Conservation (phyloP, 2,797 vertebrate species). For the Chelidonichthys spinosus region DNA sequence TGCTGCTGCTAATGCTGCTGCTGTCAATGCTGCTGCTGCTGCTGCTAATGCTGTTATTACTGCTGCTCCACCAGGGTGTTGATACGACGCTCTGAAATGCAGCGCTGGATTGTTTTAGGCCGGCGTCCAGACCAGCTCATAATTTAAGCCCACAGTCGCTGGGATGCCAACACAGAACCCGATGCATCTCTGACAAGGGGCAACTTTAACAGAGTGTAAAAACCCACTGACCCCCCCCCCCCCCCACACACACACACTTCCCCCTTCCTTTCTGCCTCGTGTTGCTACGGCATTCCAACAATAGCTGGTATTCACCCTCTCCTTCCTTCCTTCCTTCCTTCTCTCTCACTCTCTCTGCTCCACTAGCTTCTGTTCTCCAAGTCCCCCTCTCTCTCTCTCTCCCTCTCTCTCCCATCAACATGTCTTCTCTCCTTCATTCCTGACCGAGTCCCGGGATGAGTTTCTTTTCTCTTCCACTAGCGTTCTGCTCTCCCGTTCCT, state of each 20-base stretch:
- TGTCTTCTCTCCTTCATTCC: slow-evolving; percentile 39
- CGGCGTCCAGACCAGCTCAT: slow-evolving; percentile 53
- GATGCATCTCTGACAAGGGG: slow-evolving; percentile 48
- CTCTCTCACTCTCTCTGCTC: slow-evolving; percentile 40
- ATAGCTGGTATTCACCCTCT: slow-evolving; percentile 79
- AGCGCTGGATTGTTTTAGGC: slow-evolving; percentile 48
- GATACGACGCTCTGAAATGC: slow-evolving; percentile 39
- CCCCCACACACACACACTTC: slow-evolving; percentile 51
- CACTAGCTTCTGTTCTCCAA: slow-evolving; percentile 57
- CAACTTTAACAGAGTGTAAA: slow-evolving; percentile 47
- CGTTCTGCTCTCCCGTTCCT: background rate
- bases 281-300: slow-evolving; percentile 81
- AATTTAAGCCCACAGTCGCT: slow-evolving; percentile 52
- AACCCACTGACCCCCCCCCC: slow-evolving; percentile 68
- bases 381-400: slow-evolving; percentile 69
- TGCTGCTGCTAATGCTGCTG: too few relatives aligned
- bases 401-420: slow-evolving; percentile 60
- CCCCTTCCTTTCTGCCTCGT: slow-evolving; percentile 51
- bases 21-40: background rate
- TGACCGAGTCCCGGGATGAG: slow-evolving; percentile 55
- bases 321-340: slow-evolving; percentile 26
- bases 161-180: slow-evolving; percentile 52
- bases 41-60: too few relatives aligned
- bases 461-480: slow-evolving; percentile 36
- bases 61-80: slow-evolving; percentile 27